These are phyloP conservation scores for Strigamia crassipes DNA, from an alignment of 2,888 invertebrate species.

Conservation along the genomic window DNA sequence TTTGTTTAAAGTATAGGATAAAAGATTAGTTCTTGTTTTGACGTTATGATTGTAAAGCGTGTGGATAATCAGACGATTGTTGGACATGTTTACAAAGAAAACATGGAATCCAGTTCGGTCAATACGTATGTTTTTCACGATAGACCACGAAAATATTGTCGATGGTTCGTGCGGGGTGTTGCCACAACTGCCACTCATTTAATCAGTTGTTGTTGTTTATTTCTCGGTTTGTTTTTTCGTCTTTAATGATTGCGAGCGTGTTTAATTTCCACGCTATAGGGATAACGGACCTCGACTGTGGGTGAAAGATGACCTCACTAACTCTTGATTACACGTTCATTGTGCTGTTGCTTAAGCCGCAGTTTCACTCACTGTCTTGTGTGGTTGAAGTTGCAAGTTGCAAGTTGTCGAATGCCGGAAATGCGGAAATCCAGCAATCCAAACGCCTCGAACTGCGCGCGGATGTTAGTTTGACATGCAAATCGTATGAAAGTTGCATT, in stretches of 20 bases:
- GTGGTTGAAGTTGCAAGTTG: background rate
- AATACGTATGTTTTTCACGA: too few relatives aligned
- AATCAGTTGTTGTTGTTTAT: background rate
- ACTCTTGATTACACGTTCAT: conserved; percentile 37
- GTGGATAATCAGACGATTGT: too few relatives aligned
- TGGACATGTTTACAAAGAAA: too few relatives aligned
- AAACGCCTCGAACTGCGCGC: background rate
- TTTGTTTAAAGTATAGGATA: too few relatives aligned
- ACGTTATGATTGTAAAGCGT: too few relatives aligned
- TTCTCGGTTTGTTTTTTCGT: background rate
- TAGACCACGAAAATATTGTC: too few relatives aligned
- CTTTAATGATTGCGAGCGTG: conserved; percentile 22
- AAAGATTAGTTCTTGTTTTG: too few relatives aligned
- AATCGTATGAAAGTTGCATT: too few relatives aligned
- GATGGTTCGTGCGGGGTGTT: background rate
- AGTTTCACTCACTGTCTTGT: conserved; percentile 33
- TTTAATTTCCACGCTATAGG: conserved; percentile 10
- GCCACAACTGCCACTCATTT: background rate
- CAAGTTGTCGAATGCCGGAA: background rate
- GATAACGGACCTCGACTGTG: background rate
- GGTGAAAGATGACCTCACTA: conserved; percentile 33
- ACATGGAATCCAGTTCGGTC: background rate
- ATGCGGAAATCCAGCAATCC: background rate
- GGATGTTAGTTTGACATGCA: too few relatives aligned
- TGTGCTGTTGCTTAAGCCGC: conserved; percentile 29